Conservation (phyloP, 2,797 vertebrate genomes). For the Girardinus metallicus region DNA sequence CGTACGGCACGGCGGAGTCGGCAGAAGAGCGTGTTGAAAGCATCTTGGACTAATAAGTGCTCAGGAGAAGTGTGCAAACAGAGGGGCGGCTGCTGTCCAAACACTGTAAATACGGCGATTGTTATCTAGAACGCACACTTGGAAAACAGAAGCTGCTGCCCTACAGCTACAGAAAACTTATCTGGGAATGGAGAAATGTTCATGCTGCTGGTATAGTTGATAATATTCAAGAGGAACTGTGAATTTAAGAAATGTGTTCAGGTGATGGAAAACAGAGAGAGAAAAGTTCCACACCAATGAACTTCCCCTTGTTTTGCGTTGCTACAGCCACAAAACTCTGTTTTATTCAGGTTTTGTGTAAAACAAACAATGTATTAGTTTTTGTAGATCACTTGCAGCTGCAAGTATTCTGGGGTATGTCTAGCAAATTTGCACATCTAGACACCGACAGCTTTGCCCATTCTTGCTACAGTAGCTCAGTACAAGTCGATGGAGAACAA, state of each 20-base stretch:
- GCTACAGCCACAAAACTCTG: not conserved
- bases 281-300: not conserved
- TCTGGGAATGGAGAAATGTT: conserved; percentile 1
- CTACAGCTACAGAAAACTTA: not conserved
- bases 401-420: not conserved
- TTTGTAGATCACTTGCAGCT: not conserved
- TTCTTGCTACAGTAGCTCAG: not conserved
- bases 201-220: not conserved
- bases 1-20: conserved; percentile 9
- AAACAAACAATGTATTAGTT: not conserved
- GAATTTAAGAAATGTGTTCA: conserved; percentile 6
- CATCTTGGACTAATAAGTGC: conserved; percentile 35
- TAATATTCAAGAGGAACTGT: conserved; percentile 20
- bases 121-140: conserved; percentile 9
- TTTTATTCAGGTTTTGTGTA: not conserved
- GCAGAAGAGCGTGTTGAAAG: conserved; percentile 12
- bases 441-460: not conserved
- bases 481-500: not conserved
- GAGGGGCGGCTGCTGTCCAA: conserved; percentile 26
- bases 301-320: not conserved
- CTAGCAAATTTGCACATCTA: not conserved
- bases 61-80: conserved; percentile 39
- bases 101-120: conserved; percentile 18
- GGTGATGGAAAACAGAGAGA: conserved; percentile 3
- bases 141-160: conserved; percentile 11